Base-by-base conservation (phyloP, 1,140 invertebrate species). In the Drosophila tropicalis region DNA sequence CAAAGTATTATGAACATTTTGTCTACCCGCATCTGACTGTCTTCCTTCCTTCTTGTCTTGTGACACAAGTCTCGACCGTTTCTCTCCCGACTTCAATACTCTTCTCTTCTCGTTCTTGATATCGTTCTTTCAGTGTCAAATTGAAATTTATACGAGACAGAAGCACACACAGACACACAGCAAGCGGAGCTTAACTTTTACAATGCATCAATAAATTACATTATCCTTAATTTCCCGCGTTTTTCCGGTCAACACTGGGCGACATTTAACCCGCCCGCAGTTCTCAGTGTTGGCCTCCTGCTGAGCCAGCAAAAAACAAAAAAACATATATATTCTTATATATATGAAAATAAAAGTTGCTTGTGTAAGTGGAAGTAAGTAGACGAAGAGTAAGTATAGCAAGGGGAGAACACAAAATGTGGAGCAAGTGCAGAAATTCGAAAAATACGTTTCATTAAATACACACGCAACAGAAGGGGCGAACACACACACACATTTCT, bases 151-250 rank as follows among this genome's bases (percentile, higher is more conserved):
- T 85, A 86, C 68, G 76, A 81, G 81, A 73, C 62, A 67, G 64
- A 63, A 67, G 40, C 68, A 63, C 36, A 12, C 10, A 5, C 36
- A 39, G 10, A 13, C 36, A 39, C 34, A 67, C 51, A 64, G 70
- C 68, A 65, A 69, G 82, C 74, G 74, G 62, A 86, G 82, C 82
- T 85, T 85, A 86, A 85, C 82, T 85, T 82, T 85, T 87, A 85
- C 82, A 85, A 86, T 85, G 79, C 75, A 85, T 86, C 82, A 85
- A 85, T 85, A 85, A 85, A 85, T 85, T 85, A 85, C 82, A 85
- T 85, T 85, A 85, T 85, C 82, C 82, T 85, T 85, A 85, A 85
- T 85, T 85, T 85, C 83, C 82, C 82, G 82, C 82, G 82, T 72
- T 86, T 85, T 85, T 82, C 82, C 79, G 82, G 82, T 85, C 79